Evolutionary conservation across 2,888 invertebrate species (phyloP).

Genomic region (Oxystoma pomonae): DNA sequence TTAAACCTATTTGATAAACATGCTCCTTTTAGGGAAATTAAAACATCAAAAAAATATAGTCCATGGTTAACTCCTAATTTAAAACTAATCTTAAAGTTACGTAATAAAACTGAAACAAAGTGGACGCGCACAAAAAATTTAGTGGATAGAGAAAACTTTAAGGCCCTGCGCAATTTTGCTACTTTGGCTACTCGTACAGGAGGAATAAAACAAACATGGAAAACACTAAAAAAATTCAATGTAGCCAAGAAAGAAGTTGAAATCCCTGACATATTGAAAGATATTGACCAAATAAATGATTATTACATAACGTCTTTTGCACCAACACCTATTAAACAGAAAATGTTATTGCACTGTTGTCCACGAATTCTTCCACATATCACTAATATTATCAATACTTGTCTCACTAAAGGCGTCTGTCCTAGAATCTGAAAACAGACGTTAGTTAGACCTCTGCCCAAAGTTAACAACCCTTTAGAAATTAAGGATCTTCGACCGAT

Average conservation of each 20-base stretch:
- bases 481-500: background rate
- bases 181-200: background rate
- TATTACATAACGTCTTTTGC: background rate
- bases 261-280: background rate
- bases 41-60: background rate
- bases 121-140: background rate
- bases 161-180: background rate
- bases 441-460: background rate
- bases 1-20: background rate
- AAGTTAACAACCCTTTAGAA: background rate
- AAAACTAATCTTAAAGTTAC: background rate
- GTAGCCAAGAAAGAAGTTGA: background rate
- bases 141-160: background rate
- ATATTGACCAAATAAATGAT: background rate
- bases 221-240: background rate
- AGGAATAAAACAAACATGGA: slow-evolving; percentile 1
- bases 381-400: background rate
- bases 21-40: background rate
- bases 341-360: background rate
- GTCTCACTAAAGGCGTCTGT: background rate
- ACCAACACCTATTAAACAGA: background rate
- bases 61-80: slow-evolving; percentile 1
- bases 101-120: background rate
- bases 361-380: background rate
- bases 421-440: background rate